Evolutionary conservation across 1,140 invertebrate genomes (phyloP), one percentile per base, ranked within the genome.

Genomic region (Drosophila parabipectinata): DNA sequence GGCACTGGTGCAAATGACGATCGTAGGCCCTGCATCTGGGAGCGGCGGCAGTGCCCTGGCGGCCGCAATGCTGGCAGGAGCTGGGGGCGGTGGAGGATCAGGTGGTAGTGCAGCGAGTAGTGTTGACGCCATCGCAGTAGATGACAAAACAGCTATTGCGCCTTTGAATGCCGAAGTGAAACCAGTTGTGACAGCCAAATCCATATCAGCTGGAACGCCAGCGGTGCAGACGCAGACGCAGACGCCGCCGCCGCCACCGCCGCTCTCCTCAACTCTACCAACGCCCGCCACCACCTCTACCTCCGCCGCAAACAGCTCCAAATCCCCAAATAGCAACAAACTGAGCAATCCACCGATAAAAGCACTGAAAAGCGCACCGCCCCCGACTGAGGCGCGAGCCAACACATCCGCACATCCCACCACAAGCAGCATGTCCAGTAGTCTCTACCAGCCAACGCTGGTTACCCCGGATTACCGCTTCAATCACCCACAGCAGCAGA

Each of bases 1-100:
- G 84, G 96, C 96, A n/a, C 92, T 97, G 47, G 94, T 95, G 30
- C 93, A 94, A 77, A 79, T 93, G 78, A 89, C 90, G 32, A 90
- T 91, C 34, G 66, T 57, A 24, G 75, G 75, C 6, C 77, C 6
- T 47, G 44, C 74, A 50, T 62, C 18, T 50, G 57, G 61, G 66
- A 77, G 69, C 76, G 48, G 54, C 64, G 69, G 62, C 34, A 75
- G 76, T 44, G 66, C 62, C 34, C 44, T 88, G 28, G 82, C 83
- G 12, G 79, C 83, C 44, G 77, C 78, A 28, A 73, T 77, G 47
- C 56, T 88, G 39, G 48, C 59, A 37, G 75, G 67, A 48, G 64
- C n/a, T 39, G 53, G 47, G 34, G 48, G 50, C 9, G 59, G n/a
- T 8, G 15, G 26, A 8, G 56, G 56, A 50, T 26, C 30, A 39